Percentiles rank a stretch among this genome's conserved stretches.
Conservation (phyloP, 2,113 vertebrate genomes). For the Pterophyllum scalare region DNA sequence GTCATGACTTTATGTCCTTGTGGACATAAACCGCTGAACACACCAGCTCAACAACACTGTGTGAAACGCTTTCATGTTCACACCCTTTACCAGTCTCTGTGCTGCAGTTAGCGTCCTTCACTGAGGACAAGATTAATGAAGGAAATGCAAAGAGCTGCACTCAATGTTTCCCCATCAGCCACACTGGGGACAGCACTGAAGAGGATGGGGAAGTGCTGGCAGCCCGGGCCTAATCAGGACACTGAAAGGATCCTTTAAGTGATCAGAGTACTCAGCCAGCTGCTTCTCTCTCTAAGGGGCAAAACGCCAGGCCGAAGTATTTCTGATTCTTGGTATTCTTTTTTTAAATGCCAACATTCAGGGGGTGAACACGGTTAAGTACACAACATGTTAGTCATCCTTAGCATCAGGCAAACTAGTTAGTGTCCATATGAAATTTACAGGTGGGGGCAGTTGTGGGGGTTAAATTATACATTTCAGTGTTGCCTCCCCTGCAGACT, state of each 20-base stretch:
- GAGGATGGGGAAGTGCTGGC: conserved; percentile 20
- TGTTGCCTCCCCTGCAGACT: background rate
- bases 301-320: background rate
- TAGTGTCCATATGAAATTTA: background rate
- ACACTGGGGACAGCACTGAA: background rate
- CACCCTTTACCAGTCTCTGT: background rate
- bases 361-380: background rate
- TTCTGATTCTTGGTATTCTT: background rate
- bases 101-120: background rate
- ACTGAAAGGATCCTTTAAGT: conserved; percentile 18
- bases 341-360: background rate
- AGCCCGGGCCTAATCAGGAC: conserved; percentile 21
- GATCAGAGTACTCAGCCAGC: background rate
- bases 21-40: background rate
- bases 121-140: background rate
- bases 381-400: background rate
- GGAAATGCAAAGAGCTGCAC: conserved; percentile 15
- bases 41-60: background rate
- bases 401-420: background rate
- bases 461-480: background rate
- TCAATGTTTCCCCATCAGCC: conserved; percentile 40
- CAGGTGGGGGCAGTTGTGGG: background rate
- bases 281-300: background rate
- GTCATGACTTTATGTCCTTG: background rate
- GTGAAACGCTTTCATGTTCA: background rate